A percentile compares a stretch with the other conserved stretches of the same genome.
Evolutionary conservation across 1,140 invertebrate species (phyloP).

Genomic region (Drosophila albomicans): DNA sequence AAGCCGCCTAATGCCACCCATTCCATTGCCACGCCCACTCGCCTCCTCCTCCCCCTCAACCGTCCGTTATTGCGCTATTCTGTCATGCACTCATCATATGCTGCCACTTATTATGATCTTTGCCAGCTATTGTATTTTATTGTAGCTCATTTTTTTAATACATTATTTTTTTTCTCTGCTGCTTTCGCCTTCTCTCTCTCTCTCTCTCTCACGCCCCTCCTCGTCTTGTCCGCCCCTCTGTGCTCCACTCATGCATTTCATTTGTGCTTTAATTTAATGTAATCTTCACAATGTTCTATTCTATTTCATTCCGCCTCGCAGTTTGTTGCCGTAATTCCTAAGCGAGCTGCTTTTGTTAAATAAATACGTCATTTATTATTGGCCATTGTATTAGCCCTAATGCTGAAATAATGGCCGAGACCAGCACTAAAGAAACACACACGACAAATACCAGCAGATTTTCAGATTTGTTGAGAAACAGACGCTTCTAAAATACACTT

Average conservation of each 20-base stretch:
- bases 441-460: neutral
- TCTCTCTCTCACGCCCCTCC: neutral
- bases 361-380: slow-evolving; percentile 48
- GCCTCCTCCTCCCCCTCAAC: neutral
- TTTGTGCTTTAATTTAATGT: slow-evolving; percentile 69
- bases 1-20: slow-evolving; percentile 6
- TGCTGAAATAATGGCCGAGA: slow-evolving; percentile 35
- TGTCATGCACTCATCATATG: slow-evolving; percentile 20
- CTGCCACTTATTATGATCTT: slow-evolving; percentile 58
- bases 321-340: slow-evolving; percentile 41
- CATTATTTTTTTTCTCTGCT: slow-evolving; percentile 43
- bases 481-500: too few relatives aligned
- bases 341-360: slow-evolving; percentile 37
- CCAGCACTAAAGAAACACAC: neutral
- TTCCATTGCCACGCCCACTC: neutral
- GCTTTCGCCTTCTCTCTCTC: slow-evolving; percentile 9
- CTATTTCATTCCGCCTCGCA: neutral
- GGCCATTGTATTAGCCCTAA: slow-evolving; percentile 37
- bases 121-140: slow-evolving; percentile 56
- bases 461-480: too few relatives aligned
- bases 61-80: neutral
- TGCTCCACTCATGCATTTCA: slow-evolving; percentile 44
- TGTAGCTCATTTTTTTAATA: slow-evolving; percentile 63
- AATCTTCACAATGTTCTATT: slow-evolving; percentile 61
- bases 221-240: neutral